phyloP scores from a whole-genome alignment of 2,797 vertebrate genomes.

The Siniperca obscura region DNA sequence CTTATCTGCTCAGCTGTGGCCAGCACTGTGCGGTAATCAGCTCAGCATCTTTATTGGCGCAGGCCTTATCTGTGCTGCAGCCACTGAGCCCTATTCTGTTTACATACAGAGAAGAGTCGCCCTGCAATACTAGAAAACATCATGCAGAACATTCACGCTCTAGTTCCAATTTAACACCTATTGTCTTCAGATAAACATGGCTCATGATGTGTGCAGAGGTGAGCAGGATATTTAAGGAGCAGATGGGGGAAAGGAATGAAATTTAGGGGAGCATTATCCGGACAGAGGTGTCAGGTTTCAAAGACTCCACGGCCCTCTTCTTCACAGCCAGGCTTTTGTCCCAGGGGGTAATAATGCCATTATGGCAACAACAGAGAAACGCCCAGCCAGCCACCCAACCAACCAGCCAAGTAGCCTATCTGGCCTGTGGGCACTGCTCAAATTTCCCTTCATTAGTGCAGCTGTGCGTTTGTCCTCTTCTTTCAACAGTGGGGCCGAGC shows the following conservation, averaged over 20 bases:
- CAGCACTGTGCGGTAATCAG: constrained; percentile 62
- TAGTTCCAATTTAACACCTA: constrained; percentile 51
- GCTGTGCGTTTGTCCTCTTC: constrained; percentile 49
- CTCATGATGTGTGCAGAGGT: constrained; percentile 18
- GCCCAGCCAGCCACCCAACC: constrained; percentile 51
- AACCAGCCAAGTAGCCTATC: constrained; percentile 47
- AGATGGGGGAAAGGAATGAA: constrained; percentile 26
- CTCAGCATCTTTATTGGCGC: constrained; percentile 70
- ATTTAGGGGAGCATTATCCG: constrained; percentile 42
- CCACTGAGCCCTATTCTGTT: constrained; percentile 70
- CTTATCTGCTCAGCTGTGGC: constrained; percentile 69
- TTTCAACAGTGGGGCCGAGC: constrained; percentile 38
- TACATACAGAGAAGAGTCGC: constrained; percentile 69
- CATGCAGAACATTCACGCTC: constrained; percentile 54
- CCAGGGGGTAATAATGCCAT: constrained; percentile 74
- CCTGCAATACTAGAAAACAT: constrained; percentile 15
- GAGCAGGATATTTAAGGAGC: constrained; percentile 23
- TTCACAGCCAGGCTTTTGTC: constrained; percentile 68
- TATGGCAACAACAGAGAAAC: constrained; percentile 70
- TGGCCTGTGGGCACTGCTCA: constrained; percentile 67
- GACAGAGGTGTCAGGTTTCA: constrained; percentile 74
- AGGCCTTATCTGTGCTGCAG: constrained; percentile 67
- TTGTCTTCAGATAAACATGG: constrained; percentile 49
- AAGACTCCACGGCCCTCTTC: constrained; percentile 51
- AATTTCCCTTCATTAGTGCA: constrained; percentile 68